Base-by-base conservation (phyloP, 2,113 vertebrate species). In the Plecotus auritus region DNA sequence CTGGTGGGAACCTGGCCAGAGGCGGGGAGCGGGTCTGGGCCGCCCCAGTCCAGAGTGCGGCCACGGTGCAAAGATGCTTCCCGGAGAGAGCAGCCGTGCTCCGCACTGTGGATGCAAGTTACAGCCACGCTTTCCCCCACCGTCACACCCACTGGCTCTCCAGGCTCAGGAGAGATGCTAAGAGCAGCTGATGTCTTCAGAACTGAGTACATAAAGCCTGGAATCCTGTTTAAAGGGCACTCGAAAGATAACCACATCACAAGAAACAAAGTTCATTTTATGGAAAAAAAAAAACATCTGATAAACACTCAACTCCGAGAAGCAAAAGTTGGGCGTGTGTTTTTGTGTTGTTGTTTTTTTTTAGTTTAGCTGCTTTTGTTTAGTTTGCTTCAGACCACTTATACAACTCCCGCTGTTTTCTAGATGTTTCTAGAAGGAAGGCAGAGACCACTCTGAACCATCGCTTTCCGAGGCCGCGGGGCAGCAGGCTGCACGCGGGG, bases 1-100 rank as follows among this genome's bases (percentile, higher is more conserved):
- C 95, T 56, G 73, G 95, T 78, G 95, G 97, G 93, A 95, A n/a
- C 96, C 51, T 37, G 40, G 91, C 97, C 93, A 94, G 94, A 47
- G 93, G 95, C 92, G 95, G 97, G 91, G 37, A 83, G 95, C 95
- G 72, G 88, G 30, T 89, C 70, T 7, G 26, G n/a, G 80, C 22
- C 6, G 3, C 13, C n/a, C 84, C 66, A 83, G 69, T 66, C 90
- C 54, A n/a, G 3, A 22, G 51, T 7, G 7, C 16, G 96, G 82
- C 16, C 26, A 28, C 85, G 51, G 59, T 93, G 82, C 54, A 96
- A 95, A 90, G 91, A n/a, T 40, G 67, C 80, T 91, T 56, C 45
- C 32, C 69, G 94, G n/a, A n/a, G 54, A 97, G 74, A 54, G 86
- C 80, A 82, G 51, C 51, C 45, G 30, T 26, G 59, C 78, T 85